Conservation (phyloP, 2,113 vertebrate genomes). For the Phasianus colchicus region DNA sequence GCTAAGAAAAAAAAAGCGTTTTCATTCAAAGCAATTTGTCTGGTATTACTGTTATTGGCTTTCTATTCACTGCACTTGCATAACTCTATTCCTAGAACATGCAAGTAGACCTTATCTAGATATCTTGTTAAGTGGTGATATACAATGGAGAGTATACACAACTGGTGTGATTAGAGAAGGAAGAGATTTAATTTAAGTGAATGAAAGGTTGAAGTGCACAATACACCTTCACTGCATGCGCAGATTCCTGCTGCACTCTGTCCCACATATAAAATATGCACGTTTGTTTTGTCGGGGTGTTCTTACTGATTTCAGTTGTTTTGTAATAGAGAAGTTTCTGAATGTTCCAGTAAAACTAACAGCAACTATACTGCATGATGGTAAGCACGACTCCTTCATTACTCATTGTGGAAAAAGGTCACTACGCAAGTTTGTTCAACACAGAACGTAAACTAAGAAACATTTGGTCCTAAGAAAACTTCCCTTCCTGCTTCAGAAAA, state of each 20-base stretch:
- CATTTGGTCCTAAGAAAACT: neutral
- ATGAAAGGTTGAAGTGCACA: neutral
- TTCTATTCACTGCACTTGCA: neutral
- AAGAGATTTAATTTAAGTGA: neutral
- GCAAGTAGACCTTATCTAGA: neutral
- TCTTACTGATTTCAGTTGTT: neutral
- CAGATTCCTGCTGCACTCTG: neutral
- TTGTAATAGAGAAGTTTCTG: neutral
- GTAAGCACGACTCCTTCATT: neutral
- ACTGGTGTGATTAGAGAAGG: neutral
- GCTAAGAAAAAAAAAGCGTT: neutral
- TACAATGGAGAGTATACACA: neutral
- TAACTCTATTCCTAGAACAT: neutral
- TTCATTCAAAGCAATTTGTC: neutral
- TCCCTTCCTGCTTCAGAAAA: neutral
- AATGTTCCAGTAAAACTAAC: neutral
- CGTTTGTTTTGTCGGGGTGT: neutral
- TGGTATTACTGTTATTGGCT: neutral
- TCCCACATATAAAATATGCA: neutral
- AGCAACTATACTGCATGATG: neutral
- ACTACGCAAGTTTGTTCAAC: neutral
- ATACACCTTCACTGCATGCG: accelerated
- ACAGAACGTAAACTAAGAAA: neutral
- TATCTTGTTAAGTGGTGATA: neutral
- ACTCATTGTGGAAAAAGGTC: neutral